Evolutionary conservation across 2,113 vertebrate genomes (phyloP).

Genomic region (Arothron firmamentum): DNA sequence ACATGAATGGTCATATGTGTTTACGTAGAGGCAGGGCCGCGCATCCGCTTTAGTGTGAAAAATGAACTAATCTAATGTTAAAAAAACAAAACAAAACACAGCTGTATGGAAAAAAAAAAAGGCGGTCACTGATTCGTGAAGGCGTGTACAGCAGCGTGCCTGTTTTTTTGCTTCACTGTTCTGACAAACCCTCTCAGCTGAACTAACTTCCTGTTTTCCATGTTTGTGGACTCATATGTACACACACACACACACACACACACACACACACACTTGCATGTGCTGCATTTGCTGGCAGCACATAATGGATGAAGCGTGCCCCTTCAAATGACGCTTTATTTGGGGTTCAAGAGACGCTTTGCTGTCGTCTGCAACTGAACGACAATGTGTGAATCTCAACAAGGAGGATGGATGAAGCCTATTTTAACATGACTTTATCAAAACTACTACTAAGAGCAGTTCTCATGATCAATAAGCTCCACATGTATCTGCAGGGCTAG

Average conservation of each 20-base stretch:
- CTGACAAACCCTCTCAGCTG: conserved; percentile 36
- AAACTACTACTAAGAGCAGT: no score
- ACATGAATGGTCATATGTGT: conserved; percentile 50
- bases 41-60: conserved; percentile 44
- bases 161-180: conserved; percentile 41
- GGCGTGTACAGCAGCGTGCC: conserved; percentile 30
- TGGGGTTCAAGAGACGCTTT: conserved; percentile 11
- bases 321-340: conserved; percentile 36
- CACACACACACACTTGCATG: neutral
- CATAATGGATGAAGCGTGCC: conserved; percentile 42
- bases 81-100: conserved; percentile 13
- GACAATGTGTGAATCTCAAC: conserved; percentile 24
- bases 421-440: conserved; percentile 55
- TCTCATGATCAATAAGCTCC: no score
- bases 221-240: conserved; percentile 20
- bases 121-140: conserved; percentile 3
- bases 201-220: conserved; percentile 23
- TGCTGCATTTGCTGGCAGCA: conserved; percentile 16
- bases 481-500: neutral
- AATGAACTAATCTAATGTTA: conserved; percentile 19
- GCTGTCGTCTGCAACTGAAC: conserved; percentile 17
- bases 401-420: conserved; percentile 31
- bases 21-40: conserved; percentile 39
- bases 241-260: conserved; percentile 2
- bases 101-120: neutral